Conservation (phyloP, 2,113 vertebrate genomes). For the Neolamprologus devosi region DNA sequence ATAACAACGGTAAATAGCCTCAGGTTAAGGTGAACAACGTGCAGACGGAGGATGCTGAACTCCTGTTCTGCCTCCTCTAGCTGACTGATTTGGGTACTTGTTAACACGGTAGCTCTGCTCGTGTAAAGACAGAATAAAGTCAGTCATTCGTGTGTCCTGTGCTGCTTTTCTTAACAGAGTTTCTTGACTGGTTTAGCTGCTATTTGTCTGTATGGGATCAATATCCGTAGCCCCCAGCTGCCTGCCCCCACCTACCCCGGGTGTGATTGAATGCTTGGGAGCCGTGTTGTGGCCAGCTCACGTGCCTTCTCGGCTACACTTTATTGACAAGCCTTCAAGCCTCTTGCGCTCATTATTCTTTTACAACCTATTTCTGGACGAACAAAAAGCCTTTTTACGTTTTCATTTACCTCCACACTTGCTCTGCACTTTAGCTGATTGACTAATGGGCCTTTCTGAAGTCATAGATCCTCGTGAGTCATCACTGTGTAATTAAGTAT, state of each 20-base stretch:
- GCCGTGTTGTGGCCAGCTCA: not conserved
- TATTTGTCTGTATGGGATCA: conserved; percentile 18
- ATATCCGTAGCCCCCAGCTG: conserved; percentile 12
- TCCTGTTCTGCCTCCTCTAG: not conserved
- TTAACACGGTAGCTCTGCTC: not conserved
- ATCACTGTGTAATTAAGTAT: not conserved
- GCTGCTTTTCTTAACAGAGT: not conserved
- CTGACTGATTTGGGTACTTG: not conserved
- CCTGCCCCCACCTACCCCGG: not conserved
- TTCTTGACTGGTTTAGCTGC: conserved; percentile 3
- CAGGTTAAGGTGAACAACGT: not conserved
- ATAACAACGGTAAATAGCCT: not conserved
- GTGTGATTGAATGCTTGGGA: conserved; percentile 44
- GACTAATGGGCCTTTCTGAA: not conserved
- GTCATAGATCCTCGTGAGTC: not conserved
- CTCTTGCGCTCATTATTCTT: conserved; percentile 31
- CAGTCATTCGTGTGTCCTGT: not conserved
- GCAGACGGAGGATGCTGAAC: not conserved
- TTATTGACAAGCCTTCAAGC: conserved; percentile 30
- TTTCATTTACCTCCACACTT: not conserved
- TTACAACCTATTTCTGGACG: not conserved
- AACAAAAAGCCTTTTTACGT: not conserved
- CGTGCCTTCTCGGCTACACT: conserved; percentile 4
- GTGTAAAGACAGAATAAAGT: not conserved
- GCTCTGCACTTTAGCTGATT: not conserved